Evolutionary conservation across 1,140 invertebrate species (phyloP).

Genomic region (Aphis craccivora): DNA sequence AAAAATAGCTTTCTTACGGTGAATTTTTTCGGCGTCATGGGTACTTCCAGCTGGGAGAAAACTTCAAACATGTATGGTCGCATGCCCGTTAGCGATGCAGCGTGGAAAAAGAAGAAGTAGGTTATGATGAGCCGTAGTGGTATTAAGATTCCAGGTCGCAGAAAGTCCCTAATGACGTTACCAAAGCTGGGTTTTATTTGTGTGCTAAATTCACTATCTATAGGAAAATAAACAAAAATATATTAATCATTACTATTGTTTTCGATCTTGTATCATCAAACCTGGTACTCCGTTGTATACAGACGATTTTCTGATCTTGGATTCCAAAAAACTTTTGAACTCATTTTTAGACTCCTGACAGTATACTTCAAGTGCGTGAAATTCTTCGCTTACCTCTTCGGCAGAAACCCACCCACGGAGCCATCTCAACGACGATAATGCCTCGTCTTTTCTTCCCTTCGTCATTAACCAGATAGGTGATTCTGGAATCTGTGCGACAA

Average conservation of each 20-base stretch:
- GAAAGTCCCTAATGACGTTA: conserved; percentile 63
- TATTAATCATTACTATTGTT: neutral
- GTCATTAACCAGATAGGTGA: conserved; percentile 72
- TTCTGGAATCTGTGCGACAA: conserved; percentile 69
- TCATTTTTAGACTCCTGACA: conserved; percentile 58
- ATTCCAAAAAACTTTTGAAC: neutral
- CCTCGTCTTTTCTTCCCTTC: conserved; percentile 66
- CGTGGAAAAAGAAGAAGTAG: conserved; percentile 67
- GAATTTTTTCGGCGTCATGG: neutral
- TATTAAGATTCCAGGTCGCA: conserved; percentile 66
- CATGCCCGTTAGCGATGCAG: conserved; percentile 67
- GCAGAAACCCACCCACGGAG: conserved; percentile 67
- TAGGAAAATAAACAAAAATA: neutral
- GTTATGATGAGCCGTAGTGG: conserved; percentile 66
- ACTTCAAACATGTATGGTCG: conserved; percentile 71
- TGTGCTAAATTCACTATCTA: neutral
- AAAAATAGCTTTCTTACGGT: neutral
- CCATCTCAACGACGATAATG: conserved; percentile 66
- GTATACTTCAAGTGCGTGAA: conserved; percentile 64
- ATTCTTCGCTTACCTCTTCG: conserved; percentile 66
- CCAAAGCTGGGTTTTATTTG: conserved; percentile 35
- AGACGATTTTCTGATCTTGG: neutral
- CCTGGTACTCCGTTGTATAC: conserved; percentile 17
- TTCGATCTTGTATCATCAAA: neutral
- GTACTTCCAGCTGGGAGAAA: conserved; percentile 62